These are phyloP conservation scores for Pheosia gnoma DNA, from an alignment of 2,888 invertebrate species.

Conservation along the genomic window DNA sequence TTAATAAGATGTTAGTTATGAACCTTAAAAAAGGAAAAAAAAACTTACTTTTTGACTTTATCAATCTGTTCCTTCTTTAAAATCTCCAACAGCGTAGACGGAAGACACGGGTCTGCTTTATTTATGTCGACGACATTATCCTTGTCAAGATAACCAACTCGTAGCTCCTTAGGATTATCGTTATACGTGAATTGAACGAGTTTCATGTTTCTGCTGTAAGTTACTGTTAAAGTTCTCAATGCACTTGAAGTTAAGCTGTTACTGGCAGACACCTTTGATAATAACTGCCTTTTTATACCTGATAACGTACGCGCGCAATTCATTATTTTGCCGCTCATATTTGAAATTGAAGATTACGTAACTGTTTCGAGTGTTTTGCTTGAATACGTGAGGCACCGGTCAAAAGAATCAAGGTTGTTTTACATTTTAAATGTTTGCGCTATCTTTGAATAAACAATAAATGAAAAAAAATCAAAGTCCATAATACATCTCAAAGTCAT, in stretches of 20 bases:
- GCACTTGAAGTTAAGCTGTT: conserved; percentile 24
- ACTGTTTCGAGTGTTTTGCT: conserved; percentile 29
- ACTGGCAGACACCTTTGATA: conserved; percentile 37
- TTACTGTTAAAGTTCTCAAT: conserved; percentile 52
- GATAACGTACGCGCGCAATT: conserved; percentile 48
- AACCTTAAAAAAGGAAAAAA: background rate
- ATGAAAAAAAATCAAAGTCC: background rate
- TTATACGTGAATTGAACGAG: conserved; percentile 87
- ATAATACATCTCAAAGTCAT: background rate
- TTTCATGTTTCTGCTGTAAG: conserved; percentile 82
- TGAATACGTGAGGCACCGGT: background rate
- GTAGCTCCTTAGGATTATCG: conserved; percentile 82
- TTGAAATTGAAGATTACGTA: conserved; percentile 32
- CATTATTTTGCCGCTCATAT: conserved; percentile 49
- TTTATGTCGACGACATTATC: conserved; percentile 88
- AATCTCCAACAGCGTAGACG: conserved; percentile 72
- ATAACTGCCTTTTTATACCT: conserved; percentile 47
- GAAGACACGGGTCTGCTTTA: conserved; percentile 76
- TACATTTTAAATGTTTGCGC: conserved; percentile 23
- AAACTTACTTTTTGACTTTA: conserved; percentile 64
- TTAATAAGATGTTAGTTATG: no score
- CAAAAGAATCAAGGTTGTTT: conserved; percentile 5
- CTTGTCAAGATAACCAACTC: conserved; percentile 87
- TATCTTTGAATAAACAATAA: background rate
- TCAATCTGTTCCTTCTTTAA: conserved; percentile 63